phyloP scores from a whole-genome alignment of 2,888 invertebrate genomes.

The Dilophus febrilis region DNA sequence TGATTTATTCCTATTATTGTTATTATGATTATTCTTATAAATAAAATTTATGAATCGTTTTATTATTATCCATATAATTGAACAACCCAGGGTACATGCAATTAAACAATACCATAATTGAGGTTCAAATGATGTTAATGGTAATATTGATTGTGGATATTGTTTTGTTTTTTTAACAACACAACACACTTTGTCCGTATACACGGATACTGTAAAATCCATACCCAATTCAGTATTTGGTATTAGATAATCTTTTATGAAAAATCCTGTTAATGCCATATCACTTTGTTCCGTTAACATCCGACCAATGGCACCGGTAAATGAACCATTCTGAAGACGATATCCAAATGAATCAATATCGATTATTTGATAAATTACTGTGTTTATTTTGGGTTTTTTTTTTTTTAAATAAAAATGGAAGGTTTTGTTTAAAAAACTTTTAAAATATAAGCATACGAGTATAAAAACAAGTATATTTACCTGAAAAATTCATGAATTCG shows the following conservation, averaged over 20 bases:
- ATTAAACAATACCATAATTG: constrained; percentile 26
- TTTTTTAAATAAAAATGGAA: no score
- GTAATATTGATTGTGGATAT: constrained; percentile 27
- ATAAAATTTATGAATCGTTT: neutral
- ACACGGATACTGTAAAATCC: constrained; percentile 25
- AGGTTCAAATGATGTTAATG: constrained; percentile 22
- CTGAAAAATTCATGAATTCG: constrained; percentile 18
- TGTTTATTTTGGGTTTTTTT: neutral
- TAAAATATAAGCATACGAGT: no score
- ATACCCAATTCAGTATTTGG: constrained; percentile 17
- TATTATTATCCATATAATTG: neutral
- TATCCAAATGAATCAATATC: constrained; percentile 15
- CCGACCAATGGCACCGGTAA: constrained; percentile 25
- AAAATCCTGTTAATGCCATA: constrained; percentile 23
- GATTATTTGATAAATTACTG: neutral
- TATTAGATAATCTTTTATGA: constrained; percentile 30
- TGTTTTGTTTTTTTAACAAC: constrained; percentile 26
- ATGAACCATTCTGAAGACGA: constrained; percentile 22
- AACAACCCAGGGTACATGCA: neutral
- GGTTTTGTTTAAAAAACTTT: no score
- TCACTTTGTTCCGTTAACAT: constrained; percentile 23
- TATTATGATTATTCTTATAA: no score
- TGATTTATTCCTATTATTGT: no score
- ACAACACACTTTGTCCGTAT: constrained; percentile 28
- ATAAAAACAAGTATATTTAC: no score